Base-by-base conservation (phyloP, 1,140 invertebrate species). In the Drosophila nikananu region DNA sequence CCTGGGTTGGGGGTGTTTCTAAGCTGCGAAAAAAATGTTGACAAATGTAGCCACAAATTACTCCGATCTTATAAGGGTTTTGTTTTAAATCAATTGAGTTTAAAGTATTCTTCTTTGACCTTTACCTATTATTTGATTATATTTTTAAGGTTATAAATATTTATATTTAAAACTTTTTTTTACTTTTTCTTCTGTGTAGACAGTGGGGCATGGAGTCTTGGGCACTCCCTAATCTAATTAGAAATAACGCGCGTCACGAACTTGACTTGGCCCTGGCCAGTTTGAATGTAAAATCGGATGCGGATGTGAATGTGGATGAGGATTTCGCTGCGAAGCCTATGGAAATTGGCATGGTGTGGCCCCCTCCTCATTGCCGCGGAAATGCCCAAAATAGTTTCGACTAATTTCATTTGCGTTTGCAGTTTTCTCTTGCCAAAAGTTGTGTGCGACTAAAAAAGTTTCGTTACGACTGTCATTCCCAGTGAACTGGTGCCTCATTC, bases 331-430 rank as follows among this genome's bases (percentile, higher is more conserved):
- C 46, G 27, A 73, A 30, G 70, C 70, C 70, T 73, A 73, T 61
- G 67, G 46, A 73, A 61, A 61, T 52, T n/a, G 44, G 32, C 21
- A 21, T 27, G 13, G 30, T 44, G 21, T 23, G 30, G 30, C n/a
- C 32, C 6, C n/a, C 67, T 19, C n/a, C 67, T 54, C 39, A 67
- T 67, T 70, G 39, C 67, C 49, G 23, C 62, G 67, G 63, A 71
- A 71, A 68, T 74, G 60, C 48, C 67, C 66, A 77, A 80, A 89
- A 89, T 89, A 89, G 86, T 89, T 89, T 89, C 78, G 63, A 86
- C 86, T 82, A 86, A 89, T 89, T 90, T 84, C 67, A 89, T 90
- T 89, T 90, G 84, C 81, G 78, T 89, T 90, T 79, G 84, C 84
- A 81, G 42, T 84, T 89, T 89, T 89, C 78, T 62, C 74, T 76